These are phyloP conservation scores for Oenanthe oenanthe DNA, from an alignment of 2,113 vertebrate genomes.

Conservation along the genomic window DNA sequence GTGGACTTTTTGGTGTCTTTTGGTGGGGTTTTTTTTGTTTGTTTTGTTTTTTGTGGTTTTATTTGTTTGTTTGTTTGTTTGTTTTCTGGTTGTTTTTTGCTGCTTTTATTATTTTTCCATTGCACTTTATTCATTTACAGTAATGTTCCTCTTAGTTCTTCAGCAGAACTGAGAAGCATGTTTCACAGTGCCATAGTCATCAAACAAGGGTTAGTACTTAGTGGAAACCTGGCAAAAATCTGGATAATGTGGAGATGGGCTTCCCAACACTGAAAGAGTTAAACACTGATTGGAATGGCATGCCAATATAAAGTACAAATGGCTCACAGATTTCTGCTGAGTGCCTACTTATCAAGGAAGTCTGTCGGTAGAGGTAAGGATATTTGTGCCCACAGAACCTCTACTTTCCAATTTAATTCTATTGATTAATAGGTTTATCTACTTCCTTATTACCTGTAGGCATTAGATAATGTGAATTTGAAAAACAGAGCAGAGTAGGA, in stretches of 20 bases:
- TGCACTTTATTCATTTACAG: neutral
- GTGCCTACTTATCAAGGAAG: neutral
- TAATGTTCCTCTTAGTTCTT: neutral
- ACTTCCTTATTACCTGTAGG: conserved; percentile 19
- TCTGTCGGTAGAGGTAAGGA: neutral
- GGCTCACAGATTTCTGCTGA: neutral
- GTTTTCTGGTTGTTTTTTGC: neutral
- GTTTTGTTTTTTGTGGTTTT: neutral
- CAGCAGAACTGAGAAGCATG: neutral
- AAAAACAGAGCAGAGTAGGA: neutral
- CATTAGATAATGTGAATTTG: conserved; percentile 27
- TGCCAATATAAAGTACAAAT: neutral
- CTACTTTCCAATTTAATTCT: conserved; percentile 33
- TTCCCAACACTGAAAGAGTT: neutral
- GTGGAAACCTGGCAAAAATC: neutral
- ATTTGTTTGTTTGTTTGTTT: neutral
- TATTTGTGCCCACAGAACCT: conserved; percentile 25
- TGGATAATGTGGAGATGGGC: neutral
- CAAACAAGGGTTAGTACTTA: neutral
- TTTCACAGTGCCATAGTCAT: neutral
- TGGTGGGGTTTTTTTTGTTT: neutral
- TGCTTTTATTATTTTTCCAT: neutral
- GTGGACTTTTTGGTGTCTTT: neutral
- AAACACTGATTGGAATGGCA: neutral
- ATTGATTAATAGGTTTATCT: conserved; percentile 55